A percentile compares a stretch with the other conserved stretches of the same genome.
phyloP scores from a whole-genome alignment of 2,888 invertebrate species.

The Spicauda simplicius region DNA sequence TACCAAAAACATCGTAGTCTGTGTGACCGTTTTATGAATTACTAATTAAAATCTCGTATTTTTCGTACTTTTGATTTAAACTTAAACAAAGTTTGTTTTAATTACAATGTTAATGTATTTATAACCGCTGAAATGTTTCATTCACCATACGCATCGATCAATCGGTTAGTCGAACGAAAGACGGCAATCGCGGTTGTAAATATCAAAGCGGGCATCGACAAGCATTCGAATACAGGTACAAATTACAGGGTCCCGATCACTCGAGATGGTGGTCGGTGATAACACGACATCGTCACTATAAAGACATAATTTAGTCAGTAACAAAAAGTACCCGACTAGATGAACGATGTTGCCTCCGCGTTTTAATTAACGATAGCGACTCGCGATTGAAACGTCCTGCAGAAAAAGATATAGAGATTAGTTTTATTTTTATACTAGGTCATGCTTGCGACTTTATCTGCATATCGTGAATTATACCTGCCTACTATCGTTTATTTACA shows the following conservation, averaged over 20 bases:
- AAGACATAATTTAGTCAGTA: constrained; percentile 83
- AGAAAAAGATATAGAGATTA: constrained; percentile 52
- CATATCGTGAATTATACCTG: too few species aligned
- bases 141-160: constrained; percentile 28
- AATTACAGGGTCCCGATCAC: constrained; percentile 77
- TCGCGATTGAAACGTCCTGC: constrained; percentile 70
- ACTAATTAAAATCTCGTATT: too few species aligned
- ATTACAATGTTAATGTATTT: background rate
- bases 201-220: constrained; percentile 55
- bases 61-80: too few species aligned
- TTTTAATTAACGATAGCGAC: constrained; percentile 76
- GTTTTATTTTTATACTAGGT: constrained; percentile 47
- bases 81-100: background rate
- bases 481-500: too few species aligned
- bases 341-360: constrained; percentile 70
- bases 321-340: constrained; percentile 77
- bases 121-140: background rate
- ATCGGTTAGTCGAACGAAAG: constrained; percentile 25
- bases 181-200: constrained; percentile 42
- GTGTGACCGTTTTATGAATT: too few species aligned
- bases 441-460: too few species aligned
- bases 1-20: too few species aligned
- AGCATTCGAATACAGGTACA: constrained; percentile 75
- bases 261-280: constrained; percentile 74
- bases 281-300: constrained; percentile 72